phyloP scores from a whole-genome alignment of 2,888 invertebrate genomes.

The Octonoba sinensis region DNA sequence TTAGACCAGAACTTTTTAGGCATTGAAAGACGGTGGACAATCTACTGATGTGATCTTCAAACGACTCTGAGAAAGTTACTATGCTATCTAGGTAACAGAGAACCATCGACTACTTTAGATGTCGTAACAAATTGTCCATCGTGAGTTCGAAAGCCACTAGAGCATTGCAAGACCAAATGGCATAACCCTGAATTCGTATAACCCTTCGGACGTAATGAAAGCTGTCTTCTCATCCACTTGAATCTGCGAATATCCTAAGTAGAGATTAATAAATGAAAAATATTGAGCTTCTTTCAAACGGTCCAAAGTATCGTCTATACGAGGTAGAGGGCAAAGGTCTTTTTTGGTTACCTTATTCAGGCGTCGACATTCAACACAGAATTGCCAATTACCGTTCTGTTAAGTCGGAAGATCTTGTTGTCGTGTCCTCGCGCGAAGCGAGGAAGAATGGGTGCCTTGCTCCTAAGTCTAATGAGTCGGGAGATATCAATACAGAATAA shows the following conservation, averaged over 20 bases:
- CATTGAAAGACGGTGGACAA: slow-evolving; percentile 60
- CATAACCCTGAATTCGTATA: slow-evolving; percentile 67
- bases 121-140: slow-evolving; percentile 65
- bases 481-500: no score
- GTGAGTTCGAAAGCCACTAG: slow-evolving; percentile 65
- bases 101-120: slow-evolving; percentile 58
- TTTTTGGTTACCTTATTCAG: slow-evolving; percentile 7
- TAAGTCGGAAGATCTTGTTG: no score
- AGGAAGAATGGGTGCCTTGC: no score
- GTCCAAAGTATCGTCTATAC: slow-evolving; percentile 3
- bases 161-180: slow-evolving; percentile 67
- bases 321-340: not conserved
- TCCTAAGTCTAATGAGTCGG: no score
- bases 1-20: slow-evolving; percentile 58
- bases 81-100: slow-evolving; percentile 67
- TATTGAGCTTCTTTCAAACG: not conserved
- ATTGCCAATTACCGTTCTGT: not conserved
- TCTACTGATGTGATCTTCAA: slow-evolving; percentile 62
- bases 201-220: slow-evolving; percentile 65
- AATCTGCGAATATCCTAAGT: slow-evolving; percentile 18
- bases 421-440: no score
- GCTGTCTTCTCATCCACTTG: slow-evolving; percentile 65
- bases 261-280: slow-evolving; percentile 8
- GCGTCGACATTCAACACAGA: not conserved
- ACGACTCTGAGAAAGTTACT: slow-evolving; percentile 59